Conservation (phyloP, 2,888 invertebrate species). For the Isotomurus palustris region DNA sequence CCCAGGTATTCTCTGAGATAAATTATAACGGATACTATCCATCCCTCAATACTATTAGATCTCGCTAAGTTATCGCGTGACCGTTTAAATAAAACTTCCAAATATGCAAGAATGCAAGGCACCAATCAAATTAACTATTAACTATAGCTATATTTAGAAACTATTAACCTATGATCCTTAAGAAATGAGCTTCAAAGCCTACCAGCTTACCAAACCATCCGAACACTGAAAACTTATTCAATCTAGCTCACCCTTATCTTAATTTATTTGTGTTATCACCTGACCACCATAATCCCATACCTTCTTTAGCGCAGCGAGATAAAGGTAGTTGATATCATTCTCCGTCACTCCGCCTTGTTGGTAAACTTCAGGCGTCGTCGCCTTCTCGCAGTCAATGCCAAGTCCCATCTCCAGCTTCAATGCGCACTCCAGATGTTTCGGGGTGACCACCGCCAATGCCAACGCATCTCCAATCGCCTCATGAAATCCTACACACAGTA, state of each 20-base stretch:
- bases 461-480: conserved; percentile 49
- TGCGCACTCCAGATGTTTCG: conserved; percentile 40
- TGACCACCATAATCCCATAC: no score
- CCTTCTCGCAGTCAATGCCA: conserved; percentile 15
- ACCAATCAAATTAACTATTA: background rate
- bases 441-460: conserved; percentile 47
- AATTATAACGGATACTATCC: no score
- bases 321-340: conserved; percentile 4
- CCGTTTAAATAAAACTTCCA: no score
- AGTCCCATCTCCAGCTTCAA: conserved; percentile 25
- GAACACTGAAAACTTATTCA: no score
- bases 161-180: no score
- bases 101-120: background rate
- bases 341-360: background rate
- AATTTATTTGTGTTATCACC: no score
- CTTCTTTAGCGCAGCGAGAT: conserved; percentile 36
- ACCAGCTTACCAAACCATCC: no score
- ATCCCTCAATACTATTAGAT: no score
- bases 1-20: no score
- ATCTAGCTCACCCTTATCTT: no score
- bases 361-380: conserved; percentile 9
- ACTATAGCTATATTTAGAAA: background rate
- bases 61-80: no score
- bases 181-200: no score
- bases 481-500: conserved; percentile 46